Evolutionary conservation across 2,113 vertebrate species (phyloP).

Genomic region (Panthera tigris): DNA sequence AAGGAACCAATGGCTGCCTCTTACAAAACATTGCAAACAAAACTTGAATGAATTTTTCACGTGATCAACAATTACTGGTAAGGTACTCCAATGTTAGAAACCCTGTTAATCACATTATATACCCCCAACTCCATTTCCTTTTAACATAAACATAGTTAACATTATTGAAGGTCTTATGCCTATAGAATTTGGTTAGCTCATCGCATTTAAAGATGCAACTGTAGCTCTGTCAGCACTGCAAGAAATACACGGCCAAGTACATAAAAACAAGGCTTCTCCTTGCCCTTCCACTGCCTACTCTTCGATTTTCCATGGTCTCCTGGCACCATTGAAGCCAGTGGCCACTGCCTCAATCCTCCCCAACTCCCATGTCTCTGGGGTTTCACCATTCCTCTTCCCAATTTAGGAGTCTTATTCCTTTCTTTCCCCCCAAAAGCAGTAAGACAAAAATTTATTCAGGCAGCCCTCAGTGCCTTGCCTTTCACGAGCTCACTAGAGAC

Average conservation of each 20-base stretch:
- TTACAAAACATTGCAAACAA: neutral
- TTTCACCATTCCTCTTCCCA: neutral
- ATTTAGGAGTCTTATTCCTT: too few relatives aligned
- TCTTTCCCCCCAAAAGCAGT: neutral
- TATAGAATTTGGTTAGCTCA: too few relatives aligned
- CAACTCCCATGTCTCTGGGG: accelerated
- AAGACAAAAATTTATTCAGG: neutral
- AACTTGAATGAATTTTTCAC: neutral
- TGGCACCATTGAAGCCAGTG: neutral
- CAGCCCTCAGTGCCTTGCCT: neutral
- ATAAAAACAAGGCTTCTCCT: neutral
- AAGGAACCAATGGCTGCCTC: neutral
- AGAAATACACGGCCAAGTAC: neutral
- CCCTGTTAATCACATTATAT: neutral
- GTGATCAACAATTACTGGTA: neutral
- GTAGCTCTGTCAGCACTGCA: neutral
- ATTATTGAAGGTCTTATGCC: too few relatives aligned
- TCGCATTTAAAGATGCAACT: neutral
- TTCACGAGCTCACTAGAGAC: neutral
- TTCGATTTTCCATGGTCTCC: neutral
- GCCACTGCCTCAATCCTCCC: neutral
- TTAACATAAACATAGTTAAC: neutral
- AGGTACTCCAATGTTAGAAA: neutral
- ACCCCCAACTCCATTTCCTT: neutral
- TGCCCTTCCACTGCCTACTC: neutral